phyloP scores from a whole-genome alignment of 2,888 invertebrate species.

The Mallateleia sp. region DNA sequence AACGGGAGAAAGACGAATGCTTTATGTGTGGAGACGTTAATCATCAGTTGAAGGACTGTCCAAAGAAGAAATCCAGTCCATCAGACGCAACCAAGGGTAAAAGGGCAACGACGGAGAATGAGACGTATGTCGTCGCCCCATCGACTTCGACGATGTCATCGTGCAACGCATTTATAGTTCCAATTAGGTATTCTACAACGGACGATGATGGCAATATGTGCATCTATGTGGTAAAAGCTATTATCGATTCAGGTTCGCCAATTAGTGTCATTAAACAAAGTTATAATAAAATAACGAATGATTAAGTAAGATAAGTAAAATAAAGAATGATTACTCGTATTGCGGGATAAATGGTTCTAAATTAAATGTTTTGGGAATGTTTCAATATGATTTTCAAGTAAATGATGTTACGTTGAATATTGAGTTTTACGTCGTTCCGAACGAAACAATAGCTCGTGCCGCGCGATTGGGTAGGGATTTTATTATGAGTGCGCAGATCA shows the following conservation, averaged over 20 bases:
- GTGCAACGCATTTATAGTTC: background rate
- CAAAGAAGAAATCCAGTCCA: conserved; percentile 9
- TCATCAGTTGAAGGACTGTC: conserved; percentile 35
- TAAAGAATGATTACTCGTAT: background rate
- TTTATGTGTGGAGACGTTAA: conserved; percentile 40
- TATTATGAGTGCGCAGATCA: background rate
- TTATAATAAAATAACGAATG: background rate
- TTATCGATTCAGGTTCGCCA: background rate
- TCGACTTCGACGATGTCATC: background rate
- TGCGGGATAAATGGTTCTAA: background rate
- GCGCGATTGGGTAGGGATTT: background rate
- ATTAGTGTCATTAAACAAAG: background rate
- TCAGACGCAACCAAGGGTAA: background rate
- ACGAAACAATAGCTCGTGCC: background rate
- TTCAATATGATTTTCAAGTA: background rate
- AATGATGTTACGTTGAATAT: background rate
- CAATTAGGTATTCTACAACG: background rate
- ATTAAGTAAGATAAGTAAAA: background rate
- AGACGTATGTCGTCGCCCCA: background rate
- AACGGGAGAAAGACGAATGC: conserved; percentile 46
- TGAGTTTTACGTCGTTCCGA: background rate
- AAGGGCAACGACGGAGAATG: background rate
- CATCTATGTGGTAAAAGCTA: background rate
- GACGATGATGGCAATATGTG: background rate
- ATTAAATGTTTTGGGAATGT: background rate